A percentile compares a stretch with the other conserved stretches of the same genome.
Conservation (phyloP, 2,797 vertebrate species). For the Amblyopsis hoosieri region DNA sequence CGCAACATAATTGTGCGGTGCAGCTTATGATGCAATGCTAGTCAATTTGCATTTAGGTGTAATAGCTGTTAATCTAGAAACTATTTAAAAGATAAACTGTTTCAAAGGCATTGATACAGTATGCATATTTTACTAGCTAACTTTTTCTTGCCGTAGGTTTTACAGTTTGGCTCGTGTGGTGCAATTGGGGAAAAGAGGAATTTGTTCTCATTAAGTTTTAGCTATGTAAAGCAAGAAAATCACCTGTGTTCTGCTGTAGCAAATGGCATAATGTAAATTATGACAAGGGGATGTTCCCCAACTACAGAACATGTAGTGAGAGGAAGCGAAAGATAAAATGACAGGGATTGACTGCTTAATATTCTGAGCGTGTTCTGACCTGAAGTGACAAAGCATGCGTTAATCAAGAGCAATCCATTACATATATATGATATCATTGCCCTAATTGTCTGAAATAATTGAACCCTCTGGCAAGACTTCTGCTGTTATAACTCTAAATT, state of each 20-base stretch:
- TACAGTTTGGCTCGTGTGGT: constrained; percentile 43
- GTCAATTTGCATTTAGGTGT: constrained; percentile 40
- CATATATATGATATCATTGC: constrained; percentile 17
- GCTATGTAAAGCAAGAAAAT: constrained; percentile 25
- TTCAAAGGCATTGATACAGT: constrained; percentile 46
- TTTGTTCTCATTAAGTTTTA: constrained; percentile 53
- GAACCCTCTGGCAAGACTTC: constrained; percentile 37
- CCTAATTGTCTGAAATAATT: constrained; percentile 40
- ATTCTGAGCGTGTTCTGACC: constrained; percentile 17
- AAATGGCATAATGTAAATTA: constrained; percentile 50
- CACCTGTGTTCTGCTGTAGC: constrained; percentile 31
- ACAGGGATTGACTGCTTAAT: constrained; percentile 10
- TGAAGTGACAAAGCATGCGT: constrained; percentile 30
- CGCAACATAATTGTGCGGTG: constrained; percentile 12
- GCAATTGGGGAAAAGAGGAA: constrained; percentile 40
- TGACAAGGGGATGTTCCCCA: constrained; percentile 48
- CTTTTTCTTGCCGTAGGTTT: constrained; percentile 43
- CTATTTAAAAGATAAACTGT: constrained; percentile 41
- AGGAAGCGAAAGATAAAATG: constrained; percentile 42
- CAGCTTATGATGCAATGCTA: constrained; percentile 36
- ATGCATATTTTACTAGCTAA: constrained; percentile 38
- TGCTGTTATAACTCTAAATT: constrained; percentile 31
- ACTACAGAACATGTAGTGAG: constrained; percentile 29
- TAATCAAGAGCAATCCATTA: constrained; percentile 31
- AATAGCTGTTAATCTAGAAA: constrained; percentile 56